A percentile compares a stretch with the other conserved stretches of the same genome.
phyloP scores from a whole-genome alignment of 2,888 invertebrate genomes.

The Leucoptera coffeella region DNA sequence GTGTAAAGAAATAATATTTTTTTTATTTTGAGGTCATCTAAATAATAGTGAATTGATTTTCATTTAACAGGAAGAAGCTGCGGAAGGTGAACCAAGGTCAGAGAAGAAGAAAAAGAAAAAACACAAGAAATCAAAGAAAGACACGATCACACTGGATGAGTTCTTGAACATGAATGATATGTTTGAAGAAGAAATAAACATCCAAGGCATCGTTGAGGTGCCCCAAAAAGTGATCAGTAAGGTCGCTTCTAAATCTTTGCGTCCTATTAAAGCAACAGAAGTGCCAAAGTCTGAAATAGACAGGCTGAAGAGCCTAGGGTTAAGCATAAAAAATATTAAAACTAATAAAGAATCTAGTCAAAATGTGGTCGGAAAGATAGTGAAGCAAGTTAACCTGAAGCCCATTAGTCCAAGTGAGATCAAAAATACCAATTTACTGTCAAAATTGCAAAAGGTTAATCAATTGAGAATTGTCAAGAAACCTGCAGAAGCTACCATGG shows the following conservation, averaged over 20 bases:
- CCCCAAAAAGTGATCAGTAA: conserved; percentile 28
- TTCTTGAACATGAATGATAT: conserved; percentile 47
- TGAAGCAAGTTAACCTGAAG: too few species aligned
- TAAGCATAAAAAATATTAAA: conserved; percentile 26
- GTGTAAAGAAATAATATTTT: background rate
- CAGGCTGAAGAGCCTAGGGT: conserved; percentile 35
- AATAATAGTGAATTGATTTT: too few species aligned
- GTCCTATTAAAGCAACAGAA: conserved; percentile 9
- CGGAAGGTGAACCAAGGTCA: conserved; percentile 18
- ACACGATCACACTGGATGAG: conserved; percentile 39
- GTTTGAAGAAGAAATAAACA: conserved; percentile 37
- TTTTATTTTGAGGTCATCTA: conserved; percentile 26
- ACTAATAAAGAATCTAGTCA: conserved; percentile 4
- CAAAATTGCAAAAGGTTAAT: conserved; percentile 33
- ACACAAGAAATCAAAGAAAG: conserved; percentile 37
- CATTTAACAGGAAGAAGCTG: conserved; percentile 24
- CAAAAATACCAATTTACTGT: conserved; percentile 11
- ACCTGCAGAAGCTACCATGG: conserved; percentile 6
- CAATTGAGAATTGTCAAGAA: conserved; percentile 38
- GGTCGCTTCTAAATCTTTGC: conserved; percentile 9
- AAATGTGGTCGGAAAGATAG: too few species aligned
- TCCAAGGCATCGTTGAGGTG: conserved; percentile 42
- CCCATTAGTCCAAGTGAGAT: background rate
- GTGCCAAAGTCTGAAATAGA: conserved; percentile 19
- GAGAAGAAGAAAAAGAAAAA: conserved; percentile 38